Base-by-base conservation (phyloP, 2,888 invertebrate species). In the Anarsia innoxiella region DNA sequence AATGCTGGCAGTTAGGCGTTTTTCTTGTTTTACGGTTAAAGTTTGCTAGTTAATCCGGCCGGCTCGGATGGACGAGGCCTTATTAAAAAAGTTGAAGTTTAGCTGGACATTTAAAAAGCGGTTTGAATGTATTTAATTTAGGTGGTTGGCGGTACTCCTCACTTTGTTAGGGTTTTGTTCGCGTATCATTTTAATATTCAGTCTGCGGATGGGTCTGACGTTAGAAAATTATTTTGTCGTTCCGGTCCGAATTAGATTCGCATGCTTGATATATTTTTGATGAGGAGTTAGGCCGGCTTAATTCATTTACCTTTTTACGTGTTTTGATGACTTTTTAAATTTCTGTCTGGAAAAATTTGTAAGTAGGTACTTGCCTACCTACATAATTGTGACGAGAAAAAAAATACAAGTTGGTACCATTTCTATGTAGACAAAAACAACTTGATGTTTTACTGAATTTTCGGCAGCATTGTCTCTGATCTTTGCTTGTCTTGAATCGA, bases 11-110 rank as follows among this genome's bases (percentile, higher is more conserved):
- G 48, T 51, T 42, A 28, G 44, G 39, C 37, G 36, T 55, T 65
- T 62, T 60, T 52, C 46, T 55, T 50, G 37, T 64, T 69, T 67
- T 66, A 70, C 54, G 54, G 54, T 43, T 45, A 50, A 74, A 76
- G 62, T 74, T 76, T 28, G 49, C 56, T 62, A 57, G 64, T 74
- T 72, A 71, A 69, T 68, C 63, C 59, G 31, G 43, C 47, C 44
- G 36, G 54, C 43, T 48, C 57, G 54, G 49, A 48, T 56, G 51
- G 42, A 32, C 46, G 47, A 57, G 41, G 59, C 59, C 56, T 70
- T 75, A 78, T 77, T 76, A 76, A 75, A 78, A 77, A 78, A 76
- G 74, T 77, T 71, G 34, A 55, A 61, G 58, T 55, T 64, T 51
- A 45, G 53, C 41, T 53, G 51, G 55, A 49, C 60, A 56, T 66